phyloP scores from a whole-genome alignment of 1,140 invertebrate genomes.

The Sipha flava region DNA sequence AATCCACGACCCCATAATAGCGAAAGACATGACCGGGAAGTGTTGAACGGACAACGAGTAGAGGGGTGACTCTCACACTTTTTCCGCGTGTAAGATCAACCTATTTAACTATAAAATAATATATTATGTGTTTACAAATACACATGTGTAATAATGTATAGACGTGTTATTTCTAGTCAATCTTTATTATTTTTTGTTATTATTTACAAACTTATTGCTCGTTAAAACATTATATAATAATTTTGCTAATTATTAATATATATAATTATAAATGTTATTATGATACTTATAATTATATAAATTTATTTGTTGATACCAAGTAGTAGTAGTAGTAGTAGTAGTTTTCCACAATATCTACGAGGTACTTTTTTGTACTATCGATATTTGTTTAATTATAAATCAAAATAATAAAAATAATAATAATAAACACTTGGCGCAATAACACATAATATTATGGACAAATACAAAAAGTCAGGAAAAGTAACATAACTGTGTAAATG shows the following conservation, averaged over 20 bases:
- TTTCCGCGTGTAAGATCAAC: neutral
- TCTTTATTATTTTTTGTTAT: constrained; percentile 27
- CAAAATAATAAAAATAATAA: constrained; percentile 2
- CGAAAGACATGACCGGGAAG: neutral
- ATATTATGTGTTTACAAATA: too few relatives aligned
- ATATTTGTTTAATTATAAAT: constrained; percentile 27
- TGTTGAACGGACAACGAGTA: neutral
- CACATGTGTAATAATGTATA: neutral
- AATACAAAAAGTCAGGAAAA: neutral
- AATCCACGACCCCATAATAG: neutral
- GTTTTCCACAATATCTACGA: constrained; percentile 28
- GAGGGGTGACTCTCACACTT: neutral
- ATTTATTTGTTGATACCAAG: constrained; percentile 19
- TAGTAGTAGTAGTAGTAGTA: constrained; percentile 16
- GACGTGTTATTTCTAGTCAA: constrained; percentile 21
- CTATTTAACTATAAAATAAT: neutral
- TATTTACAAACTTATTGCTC: constrained; percentile 32
- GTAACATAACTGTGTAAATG: constrained; percentile 3
- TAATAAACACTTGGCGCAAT: constrained; percentile 14
- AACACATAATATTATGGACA: neutral
- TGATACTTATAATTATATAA: constrained; percentile 9
- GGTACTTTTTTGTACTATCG: constrained; percentile 31
- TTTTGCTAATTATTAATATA: constrained; percentile 23
- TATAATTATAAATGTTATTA: constrained; percentile 18
- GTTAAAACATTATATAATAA: constrained; percentile 28